Evolutionary conservation across 2,888 invertebrate species (phyloP).

Genomic region (Lasioglossum villosulum): DNA sequence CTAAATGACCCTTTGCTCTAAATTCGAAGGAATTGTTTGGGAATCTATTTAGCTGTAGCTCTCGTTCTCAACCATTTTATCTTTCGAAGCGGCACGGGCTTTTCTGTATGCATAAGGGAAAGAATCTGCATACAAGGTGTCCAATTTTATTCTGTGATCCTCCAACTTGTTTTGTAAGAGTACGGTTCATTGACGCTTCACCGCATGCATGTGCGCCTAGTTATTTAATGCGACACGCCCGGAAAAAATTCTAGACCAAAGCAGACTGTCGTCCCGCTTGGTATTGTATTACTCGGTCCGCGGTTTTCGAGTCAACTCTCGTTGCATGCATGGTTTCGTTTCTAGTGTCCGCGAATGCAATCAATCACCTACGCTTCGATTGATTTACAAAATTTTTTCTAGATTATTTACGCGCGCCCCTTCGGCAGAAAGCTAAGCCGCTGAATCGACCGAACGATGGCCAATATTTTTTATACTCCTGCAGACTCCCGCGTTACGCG

Average conservation of each 20-base stretch:
- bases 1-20: not conserved
- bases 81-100: not conserved
- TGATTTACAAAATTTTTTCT: not conserved
- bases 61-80: not conserved
- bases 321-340: slow-evolving; percentile 59
- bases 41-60: not conserved
- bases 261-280: slow-evolving; percentile 45
- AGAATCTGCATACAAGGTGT: slow-evolving; percentile 10
- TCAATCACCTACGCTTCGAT: slow-evolving; percentile 9
- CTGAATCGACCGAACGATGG: not conserved
- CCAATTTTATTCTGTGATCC: slow-evolving; percentile 16
- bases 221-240: slow-evolving; percentile 62
- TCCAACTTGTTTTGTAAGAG: slow-evolving; percentile 21
- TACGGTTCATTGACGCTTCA: slow-evolving; percentile 63
- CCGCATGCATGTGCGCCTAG: slow-evolving; percentile 47
- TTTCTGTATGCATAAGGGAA: not conserved
- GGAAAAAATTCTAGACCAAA: slow-evolving; percentile 55
- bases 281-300: slow-evolving; percentile 70
- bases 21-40: not conserved
- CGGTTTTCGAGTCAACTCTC: slow-evolving; percentile 69
- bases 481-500: not conserved
- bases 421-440: too few species aligned
- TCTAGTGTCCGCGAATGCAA: not conserved
- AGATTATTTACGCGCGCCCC: not conserved
- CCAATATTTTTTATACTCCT: not conserved